phyloP scores from a whole-genome alignment of 2,888 invertebrate species.

The Lapara coniferarum region DNA sequence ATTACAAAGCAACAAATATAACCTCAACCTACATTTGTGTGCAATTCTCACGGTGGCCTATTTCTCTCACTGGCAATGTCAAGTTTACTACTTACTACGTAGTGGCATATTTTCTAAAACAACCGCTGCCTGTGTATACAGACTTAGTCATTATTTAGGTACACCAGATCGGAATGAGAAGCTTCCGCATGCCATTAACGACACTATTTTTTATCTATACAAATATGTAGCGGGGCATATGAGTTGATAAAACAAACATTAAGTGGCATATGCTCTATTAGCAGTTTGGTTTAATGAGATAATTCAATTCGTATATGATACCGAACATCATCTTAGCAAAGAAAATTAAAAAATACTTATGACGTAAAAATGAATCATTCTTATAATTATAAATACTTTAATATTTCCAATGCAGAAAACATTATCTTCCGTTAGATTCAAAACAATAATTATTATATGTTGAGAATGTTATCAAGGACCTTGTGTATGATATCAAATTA shows the following conservation, averaged over 20 bases:
- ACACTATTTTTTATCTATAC: neutral
- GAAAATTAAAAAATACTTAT: no score
- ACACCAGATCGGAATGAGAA: neutral
- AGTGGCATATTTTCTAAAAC: slow-evolving; percentile 19
- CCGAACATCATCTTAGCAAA: no score
- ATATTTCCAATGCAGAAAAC: no score
- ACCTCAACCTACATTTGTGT: neutral
- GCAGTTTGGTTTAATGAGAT: no score
- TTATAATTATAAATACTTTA: no score
- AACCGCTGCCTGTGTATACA: neutral
- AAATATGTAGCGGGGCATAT: no score
- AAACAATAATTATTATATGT: no score
- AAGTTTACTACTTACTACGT: slow-evolving; percentile 35
- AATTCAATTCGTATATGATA: no score
- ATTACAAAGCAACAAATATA: neutral
- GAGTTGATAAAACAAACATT: no score
- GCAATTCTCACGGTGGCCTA: slow-evolving; percentile 29
- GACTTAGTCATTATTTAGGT: neutral
- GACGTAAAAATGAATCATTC: no score
- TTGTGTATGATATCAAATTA: neutral
- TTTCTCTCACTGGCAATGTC: slow-evolving; percentile 34
- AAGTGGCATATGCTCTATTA: no score
- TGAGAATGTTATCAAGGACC: neutral
- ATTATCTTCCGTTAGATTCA: no score
- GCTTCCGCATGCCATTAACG: neutral